Percentiles rank a stretch among this genome's conserved stretches.
Evolutionary conservation across 53 echinoderm and acorn worm genomes (phyloP).

Genomic region (Echinometra lucunter): DNA sequence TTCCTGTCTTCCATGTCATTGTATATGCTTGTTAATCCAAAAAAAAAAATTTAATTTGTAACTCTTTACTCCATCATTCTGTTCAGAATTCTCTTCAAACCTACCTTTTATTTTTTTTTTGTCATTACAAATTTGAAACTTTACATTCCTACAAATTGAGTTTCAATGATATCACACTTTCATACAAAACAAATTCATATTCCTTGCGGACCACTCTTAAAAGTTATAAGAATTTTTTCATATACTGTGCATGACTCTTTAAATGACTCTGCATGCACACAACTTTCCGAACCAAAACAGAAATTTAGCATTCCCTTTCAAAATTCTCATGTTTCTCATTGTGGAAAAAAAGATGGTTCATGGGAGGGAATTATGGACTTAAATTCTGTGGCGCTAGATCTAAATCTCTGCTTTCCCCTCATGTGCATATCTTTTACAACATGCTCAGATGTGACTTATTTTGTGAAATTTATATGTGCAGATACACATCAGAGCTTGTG

Average conservation of each 20-base stretch:
- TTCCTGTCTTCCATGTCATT: too few relatives aligned
- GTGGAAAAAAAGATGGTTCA: neutral
- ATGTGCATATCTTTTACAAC: slow-evolving; percentile 34
- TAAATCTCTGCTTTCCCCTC: slow-evolving; percentile 47
- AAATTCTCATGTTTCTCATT: slow-evolving; percentile 16
- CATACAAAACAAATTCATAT: neutral
- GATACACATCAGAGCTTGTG: slow-evolving; percentile 38
- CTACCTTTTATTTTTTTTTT: neutral
- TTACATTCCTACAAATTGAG: neutral
- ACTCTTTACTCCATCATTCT: too few relatives aligned
- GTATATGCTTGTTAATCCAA: neutral
- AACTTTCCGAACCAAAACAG: neutral
- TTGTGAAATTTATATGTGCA: slow-evolving; percentile 32
- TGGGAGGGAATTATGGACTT: slow-evolving; percentile 26
- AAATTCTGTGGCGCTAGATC: slow-evolving; percentile 53
- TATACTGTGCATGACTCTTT: neutral
- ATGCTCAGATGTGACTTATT: neutral
- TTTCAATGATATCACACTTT: neutral
- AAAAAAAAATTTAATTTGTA: neutral
- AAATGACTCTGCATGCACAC: neutral
- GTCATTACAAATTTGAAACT: neutral
- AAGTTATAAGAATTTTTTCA: neutral
- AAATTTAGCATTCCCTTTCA: neutral
- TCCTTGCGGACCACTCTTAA: neutral
- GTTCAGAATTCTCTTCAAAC: neutral